Percentiles rank a stretch among this genome's conserved stretches.
phyloP scores from a whole-genome alignment of 1,140 invertebrate genomes.

The Drosophila littoralis region DNA sequence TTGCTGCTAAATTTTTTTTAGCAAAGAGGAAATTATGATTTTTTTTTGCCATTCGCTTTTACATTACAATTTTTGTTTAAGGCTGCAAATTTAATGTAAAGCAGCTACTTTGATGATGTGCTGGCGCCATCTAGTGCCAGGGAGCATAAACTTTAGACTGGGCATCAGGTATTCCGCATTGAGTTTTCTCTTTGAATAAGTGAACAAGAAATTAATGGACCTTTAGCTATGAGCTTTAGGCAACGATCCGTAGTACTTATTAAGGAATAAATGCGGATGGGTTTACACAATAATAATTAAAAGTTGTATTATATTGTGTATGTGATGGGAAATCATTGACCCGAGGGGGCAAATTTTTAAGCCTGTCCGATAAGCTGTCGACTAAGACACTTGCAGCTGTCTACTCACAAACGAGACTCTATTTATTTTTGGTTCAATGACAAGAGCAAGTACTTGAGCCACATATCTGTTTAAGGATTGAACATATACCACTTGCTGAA shows the following conservation, averaged over 20 bases:
- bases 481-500: background rate
- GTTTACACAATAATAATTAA: too few species aligned
- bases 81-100: conserved; percentile 5
- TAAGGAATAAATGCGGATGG: too few species aligned
- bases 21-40: conserved; percentile 71
- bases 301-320: too few species aligned
- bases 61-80: conserved; percentile 9
- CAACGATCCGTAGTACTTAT: too few species aligned
- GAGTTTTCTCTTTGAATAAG: background rate
- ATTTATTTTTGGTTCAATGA: too few species aligned
- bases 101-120: conserved; percentile 9
- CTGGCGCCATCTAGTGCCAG: conserved; percentile 9
- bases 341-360: too few species aligned
- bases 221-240: too few species aligned
- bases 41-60: conserved; percentile 37
- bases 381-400: background rate
- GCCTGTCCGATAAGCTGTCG: too few species aligned
- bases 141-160: background rate
- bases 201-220: background rate
- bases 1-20: conserved; percentile 12
- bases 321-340: too few species aligned
- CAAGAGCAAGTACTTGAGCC: background rate
- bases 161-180: background rate
- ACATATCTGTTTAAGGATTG: background rate
- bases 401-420: background rate